These are phyloP conservation scores for Siniperca obscura DNA, from an alignment of 2,797 vertebrate genomes.

Conservation along the genomic window DNA sequence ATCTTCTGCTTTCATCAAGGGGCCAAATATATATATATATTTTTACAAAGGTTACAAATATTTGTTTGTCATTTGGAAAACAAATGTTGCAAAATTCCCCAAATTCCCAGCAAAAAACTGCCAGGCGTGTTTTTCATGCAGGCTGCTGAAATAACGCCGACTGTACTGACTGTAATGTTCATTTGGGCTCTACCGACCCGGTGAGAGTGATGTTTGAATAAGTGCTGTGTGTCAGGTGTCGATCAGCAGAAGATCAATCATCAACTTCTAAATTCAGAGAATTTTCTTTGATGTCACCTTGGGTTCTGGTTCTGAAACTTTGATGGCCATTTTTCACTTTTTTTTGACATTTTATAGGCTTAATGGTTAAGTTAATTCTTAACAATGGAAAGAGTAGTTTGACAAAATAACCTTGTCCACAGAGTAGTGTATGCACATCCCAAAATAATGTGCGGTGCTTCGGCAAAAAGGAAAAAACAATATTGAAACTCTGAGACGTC, in stretches of 20 bases:
- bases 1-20: too few species aligned
- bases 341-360: neutral
- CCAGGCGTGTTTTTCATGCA: neutral
- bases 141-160: neutral
- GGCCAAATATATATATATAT: too few species aligned
- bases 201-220: neutral
- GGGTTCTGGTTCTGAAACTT: neutral
- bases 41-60: too few species aligned
- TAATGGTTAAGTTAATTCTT: neutral
- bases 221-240: neutral
- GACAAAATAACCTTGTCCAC: neutral
- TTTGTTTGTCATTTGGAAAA: too few species aligned
- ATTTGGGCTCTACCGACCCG: neutral
- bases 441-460: neutral
- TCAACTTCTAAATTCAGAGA: too few species aligned
- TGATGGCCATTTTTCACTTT: neutral
- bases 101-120: too few species aligned
- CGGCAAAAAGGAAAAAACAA: neutral
- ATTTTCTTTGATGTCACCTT: too few species aligned
- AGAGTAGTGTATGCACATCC: neutral
- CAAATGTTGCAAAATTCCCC: neutral
- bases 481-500: neutral
- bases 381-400: neutral
- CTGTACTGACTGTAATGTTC: neutral
- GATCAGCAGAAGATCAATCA: neutral